A percentile compares a stretch with the other conserved stretches of the same genome.
Evolutionary conservation across 2,797 vertebrate genomes (phyloP).

Genomic region (Siniperca undulata): DNA sequence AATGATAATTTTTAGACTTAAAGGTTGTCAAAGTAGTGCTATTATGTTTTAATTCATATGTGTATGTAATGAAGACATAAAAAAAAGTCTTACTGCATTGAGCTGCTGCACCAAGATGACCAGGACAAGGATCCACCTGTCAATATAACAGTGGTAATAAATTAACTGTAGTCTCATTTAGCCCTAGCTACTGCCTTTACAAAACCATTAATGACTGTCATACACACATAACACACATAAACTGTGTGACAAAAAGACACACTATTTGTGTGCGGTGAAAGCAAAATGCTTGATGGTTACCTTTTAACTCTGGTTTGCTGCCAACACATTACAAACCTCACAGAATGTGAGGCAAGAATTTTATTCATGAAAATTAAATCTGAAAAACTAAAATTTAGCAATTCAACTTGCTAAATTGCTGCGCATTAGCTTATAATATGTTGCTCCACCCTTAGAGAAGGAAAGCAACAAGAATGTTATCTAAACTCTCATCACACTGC

Average conservation of each 20-base stretch:
- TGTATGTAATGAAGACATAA: neutral
- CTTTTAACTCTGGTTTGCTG: neutral
- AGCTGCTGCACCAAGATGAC: constrained; percentile 52
- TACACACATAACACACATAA: neutral
- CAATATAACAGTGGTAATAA: constrained; percentile 14
- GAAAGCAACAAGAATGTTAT: neutral
- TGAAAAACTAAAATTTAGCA: neutral
- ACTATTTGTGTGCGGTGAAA: neutral
- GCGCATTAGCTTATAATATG: neutral
- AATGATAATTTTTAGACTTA: neutral
- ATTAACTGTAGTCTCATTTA: constrained; percentile 6
- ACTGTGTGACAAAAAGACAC: neutral
- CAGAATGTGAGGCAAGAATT: neutral
- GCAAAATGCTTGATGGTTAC: neutral
- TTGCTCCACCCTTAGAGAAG: neutral
- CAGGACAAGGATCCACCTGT: constrained; percentile 73
- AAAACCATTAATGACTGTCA: neutral
- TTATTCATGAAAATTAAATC: neutral
- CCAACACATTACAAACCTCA: neutral
- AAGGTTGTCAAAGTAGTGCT: neutral
- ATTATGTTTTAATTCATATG: neutral
- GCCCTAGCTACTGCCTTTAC: neutral
- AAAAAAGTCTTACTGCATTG: constrained; percentile 70
- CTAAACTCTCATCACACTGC: neutral
- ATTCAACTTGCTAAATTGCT: neutral